Percentiles rank a stretch among this genome's conserved stretches.
Evolutionary conservation across 1,140 invertebrate species (phyloP).

Genomic region (Musca domestica): DNA sequence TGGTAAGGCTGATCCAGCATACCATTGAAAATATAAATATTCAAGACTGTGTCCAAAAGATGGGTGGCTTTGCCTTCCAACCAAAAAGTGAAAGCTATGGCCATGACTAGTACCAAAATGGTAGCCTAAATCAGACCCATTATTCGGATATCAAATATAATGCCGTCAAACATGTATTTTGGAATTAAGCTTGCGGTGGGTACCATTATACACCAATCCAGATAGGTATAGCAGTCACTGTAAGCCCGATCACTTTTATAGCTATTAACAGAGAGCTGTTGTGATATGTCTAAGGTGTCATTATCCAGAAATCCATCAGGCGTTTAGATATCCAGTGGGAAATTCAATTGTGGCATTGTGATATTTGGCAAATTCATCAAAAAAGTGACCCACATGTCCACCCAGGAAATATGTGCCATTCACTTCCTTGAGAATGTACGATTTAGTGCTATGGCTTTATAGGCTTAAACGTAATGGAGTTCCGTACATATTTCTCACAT

Average conservation of each 20-base stretch:
- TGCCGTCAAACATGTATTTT: neutral
- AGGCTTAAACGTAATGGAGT: neutral
- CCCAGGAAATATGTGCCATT: neutral
- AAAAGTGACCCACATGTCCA: slow-evolving; percentile 3
- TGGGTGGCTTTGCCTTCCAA: too few relatives aligned
- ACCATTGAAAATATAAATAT: too few relatives aligned
- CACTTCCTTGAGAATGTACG: neutral
- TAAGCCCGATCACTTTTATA: neutral
- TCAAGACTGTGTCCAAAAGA: too few relatives aligned
- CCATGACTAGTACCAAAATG: too few relatives aligned
- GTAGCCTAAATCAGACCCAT: too few relatives aligned
- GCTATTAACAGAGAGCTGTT: neutral
- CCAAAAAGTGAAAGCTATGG: too few relatives aligned
- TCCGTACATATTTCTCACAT: neutral
- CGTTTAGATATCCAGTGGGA: neutral
- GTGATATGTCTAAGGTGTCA: neutral
- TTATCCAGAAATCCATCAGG: neutral
- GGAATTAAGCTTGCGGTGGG: neutral
- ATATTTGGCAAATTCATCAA: neutral
- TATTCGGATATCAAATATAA: neutral
- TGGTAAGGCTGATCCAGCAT: neutral
- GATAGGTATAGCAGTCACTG: neutral
- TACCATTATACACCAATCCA: slow-evolving; percentile 12
- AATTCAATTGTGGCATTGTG: slow-evolving; percentile 1
- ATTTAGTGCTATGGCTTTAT: too few relatives aligned